These are phyloP conservation scores for Darevskia mixta DNA, from an alignment of 2,797 vertebrate species.

Conservation along the genomic window DNA sequence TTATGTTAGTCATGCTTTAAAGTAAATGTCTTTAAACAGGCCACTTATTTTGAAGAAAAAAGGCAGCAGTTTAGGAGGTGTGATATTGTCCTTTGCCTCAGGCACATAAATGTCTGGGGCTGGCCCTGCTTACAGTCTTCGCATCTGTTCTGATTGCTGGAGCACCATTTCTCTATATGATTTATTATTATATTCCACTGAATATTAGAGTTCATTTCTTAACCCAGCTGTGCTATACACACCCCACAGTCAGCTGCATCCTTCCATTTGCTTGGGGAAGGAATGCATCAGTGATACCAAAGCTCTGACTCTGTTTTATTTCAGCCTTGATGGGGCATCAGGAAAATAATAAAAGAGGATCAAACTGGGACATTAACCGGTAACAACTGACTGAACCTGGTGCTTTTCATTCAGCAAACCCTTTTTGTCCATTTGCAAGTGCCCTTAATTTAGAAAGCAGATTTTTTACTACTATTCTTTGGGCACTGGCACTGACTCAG, in stretches of 20 bases:
- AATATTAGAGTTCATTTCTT: neutral
- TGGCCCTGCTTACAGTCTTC: neutral
- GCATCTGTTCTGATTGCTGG: neutral
- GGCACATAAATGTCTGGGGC: too few relatives aligned
- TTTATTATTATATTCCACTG: neutral
- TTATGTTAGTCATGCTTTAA: too few relatives aligned
- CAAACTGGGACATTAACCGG: constrained; percentile 59
- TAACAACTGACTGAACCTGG: constrained; percentile 43
- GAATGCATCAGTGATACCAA: neutral
- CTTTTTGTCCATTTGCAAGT: constrained; percentile 46
- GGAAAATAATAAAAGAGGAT: constrained; percentile 57
- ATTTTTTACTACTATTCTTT: constrained; percentile 37
- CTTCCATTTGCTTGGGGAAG: neutral
- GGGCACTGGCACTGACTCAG: constrained; percentile 49
- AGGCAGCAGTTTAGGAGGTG: too few relatives aligned
- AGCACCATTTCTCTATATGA: neutral
- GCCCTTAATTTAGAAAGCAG: constrained; percentile 67
- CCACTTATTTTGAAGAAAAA: too few relatives aligned
- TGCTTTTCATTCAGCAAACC: constrained; percentile 12
- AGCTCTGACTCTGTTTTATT: constrained; percentile 32
- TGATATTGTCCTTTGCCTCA: too few relatives aligned
- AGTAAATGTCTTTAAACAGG: too few relatives aligned
- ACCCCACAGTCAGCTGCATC: neutral
- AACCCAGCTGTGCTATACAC: neutral
- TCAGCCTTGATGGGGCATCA: constrained; percentile 63